Evolutionary conservation across 1,140 invertebrate species (phyloP).

Genomic region (Galleria mellonella): DNA sequence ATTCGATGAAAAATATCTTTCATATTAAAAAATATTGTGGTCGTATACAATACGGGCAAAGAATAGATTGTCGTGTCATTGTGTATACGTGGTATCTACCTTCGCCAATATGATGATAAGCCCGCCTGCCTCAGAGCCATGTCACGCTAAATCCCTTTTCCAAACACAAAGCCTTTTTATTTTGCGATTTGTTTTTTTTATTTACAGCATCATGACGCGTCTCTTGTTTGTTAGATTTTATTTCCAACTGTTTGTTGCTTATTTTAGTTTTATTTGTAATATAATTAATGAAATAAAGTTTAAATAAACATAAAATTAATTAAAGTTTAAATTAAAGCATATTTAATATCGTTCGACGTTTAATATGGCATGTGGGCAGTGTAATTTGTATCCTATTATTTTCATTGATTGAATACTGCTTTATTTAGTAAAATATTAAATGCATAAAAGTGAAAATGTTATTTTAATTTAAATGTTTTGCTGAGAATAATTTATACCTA

Average conservation of each 20-base stretch:
- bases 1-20: slow-evolving; percentile 3
- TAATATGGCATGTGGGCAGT: too few relatives aligned
- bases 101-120: slow-evolving; percentile 31
- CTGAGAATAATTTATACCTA: too few relatives aligned
- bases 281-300: too few relatives aligned
- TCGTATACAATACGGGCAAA: background rate
- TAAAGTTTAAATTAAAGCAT: too few relatives aligned
- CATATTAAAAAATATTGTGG: slow-evolving; percentile 1
- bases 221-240: slow-evolving; percentile 18
- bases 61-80: slow-evolving; percentile 11
- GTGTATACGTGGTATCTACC: slow-evolving; percentile 11
- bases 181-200: slow-evolving; percentile 30
- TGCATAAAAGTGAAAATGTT: too few relatives aligned
- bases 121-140: slow-evolving; percentile 20
- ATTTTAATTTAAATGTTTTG: too few relatives aligned
- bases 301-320: too few relatives aligned
- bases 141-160: slow-evolving; percentile 38
- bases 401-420: too few relatives aligned
- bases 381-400: too few relatives aligned
- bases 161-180: slow-evolving; percentile 37
- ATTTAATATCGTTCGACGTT: too few relatives aligned
- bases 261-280: too few relatives aligned
- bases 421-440: too few relatives aligned
- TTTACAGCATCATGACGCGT: slow-evolving; percentile 24
- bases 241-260: background rate